Evolutionary conservation across 2,888 invertebrate species (phyloP), one percentile per base, ranked within the genome.

Genomic region (Megamerina dolium): DNA sequence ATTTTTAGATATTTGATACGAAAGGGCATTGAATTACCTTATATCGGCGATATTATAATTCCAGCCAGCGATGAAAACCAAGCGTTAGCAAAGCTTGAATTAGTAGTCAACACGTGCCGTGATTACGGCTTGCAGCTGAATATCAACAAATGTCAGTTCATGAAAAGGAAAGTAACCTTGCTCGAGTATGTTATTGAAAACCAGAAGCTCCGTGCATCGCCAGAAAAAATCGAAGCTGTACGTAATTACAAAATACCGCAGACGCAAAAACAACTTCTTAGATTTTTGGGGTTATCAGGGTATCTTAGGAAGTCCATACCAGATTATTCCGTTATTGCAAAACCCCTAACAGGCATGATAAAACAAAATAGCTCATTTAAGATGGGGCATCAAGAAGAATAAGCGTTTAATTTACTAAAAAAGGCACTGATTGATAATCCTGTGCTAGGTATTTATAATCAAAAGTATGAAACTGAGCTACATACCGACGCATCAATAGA

Each of bases 31-130:
- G 48, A 46, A 13, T 19, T 50, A 1, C 42, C 42, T 4, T 59
- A 61, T 32, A 51, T 63, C 33, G 64, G 62, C 34, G 60, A 64
- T 37, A n/a, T 62, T 1, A 42, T 61, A 8, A 52, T 60, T 16
- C 53, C 56, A 2, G 49, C 44, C 2, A 41, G 23, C 32, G 31
- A 49, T 13, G 46, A 51, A 21, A 37, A 49, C 8, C 45, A 48
- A 10, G 46, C 37, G 3, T 10, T 53, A 9, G 13, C 20, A n/a
- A 40, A 40, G 35, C 34, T 57, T 12, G 32, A 41, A 31, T 13
- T 26, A 2, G 51, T 52, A 38, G 34, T 49, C 5, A 36, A 38
- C 9, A 19, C n/a, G 8, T 45, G 48, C 12, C n/a, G 37, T 13
- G 48, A 51, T 1, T 46, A 47, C 23, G 44, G 48, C 1, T 21